A percentile compares a stretch with the other conserved stretches of the same genome.
phyloP scores from a whole-genome alignment of 2,113 vertebrate species.

The Dromaius novaehollandiae region DNA sequence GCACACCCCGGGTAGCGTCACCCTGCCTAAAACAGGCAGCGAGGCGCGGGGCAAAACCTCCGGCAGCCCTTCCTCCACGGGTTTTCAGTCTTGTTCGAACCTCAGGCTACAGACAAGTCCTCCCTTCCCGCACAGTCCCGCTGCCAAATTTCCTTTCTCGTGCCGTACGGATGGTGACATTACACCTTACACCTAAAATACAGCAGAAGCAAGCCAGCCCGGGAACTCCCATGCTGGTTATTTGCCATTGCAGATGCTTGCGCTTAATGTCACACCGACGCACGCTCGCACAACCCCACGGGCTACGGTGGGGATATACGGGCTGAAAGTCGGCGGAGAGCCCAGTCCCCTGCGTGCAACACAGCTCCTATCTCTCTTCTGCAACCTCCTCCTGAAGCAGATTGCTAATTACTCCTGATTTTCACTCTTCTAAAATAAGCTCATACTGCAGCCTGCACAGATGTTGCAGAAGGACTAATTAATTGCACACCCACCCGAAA shows the following conservation, averaged over 20 bases:
- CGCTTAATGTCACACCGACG: rapidly evolving
- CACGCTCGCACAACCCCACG: rapidly evolving
- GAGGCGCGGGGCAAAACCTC: rapidly evolving
- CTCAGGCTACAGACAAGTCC: not conserved
- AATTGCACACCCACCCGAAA: not conserved
- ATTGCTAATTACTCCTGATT: constrained; percentile 48
- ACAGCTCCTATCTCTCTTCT: not conserved
- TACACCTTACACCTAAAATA: rapidly evolving
- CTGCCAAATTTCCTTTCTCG: not conserved
- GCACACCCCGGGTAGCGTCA: not conserved
- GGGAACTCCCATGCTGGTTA: rapidly evolving
- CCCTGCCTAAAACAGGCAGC: rapidly evolving
- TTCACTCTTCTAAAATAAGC: constrained; percentile 50
- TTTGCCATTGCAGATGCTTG: rapidly evolving
- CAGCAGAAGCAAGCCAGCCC: not conserved
- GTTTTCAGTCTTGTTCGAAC: rapidly evolving
- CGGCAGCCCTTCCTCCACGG: rapidly evolving
- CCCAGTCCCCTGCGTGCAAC: not conserved
- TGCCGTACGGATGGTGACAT: not conserved
- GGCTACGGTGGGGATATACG: rapidly evolving
- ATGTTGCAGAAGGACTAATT: not conserved
- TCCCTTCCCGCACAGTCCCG: not conserved
- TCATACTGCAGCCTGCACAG: constrained; percentile 3
- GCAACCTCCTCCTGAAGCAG: constrained; percentile 1
- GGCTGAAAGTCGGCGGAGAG: not conserved